Base-by-base conservation (phyloP, 2,797 vertebrate species). In the Simalia tracyae region DNA sequence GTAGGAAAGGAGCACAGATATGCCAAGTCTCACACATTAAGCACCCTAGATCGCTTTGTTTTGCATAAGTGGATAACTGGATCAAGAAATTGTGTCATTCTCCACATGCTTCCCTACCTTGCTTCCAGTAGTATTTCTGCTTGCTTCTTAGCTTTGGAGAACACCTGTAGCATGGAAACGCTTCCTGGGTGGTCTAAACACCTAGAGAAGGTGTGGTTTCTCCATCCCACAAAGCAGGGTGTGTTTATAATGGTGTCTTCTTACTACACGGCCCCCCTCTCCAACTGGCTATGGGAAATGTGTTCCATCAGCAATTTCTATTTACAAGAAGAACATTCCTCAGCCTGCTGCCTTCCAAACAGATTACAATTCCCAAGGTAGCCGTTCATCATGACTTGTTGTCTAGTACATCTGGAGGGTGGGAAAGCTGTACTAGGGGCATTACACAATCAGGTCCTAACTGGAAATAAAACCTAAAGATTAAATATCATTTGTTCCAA, bases 181-280 rank as follows among this genome's bases (percentile, higher is more conserved):
- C 0, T 63, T 17, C 8, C n/a, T 89, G 87, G 87, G 87, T 89
- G 90, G 90, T 87, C 76, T 66, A 89, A 64, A n/a, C 4, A 89
- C 0, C 0, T 5, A 89, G 42, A 26, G 54, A 0, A 0, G 36
- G 46, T 10, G 89, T 63, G 0, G 0, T 46, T 60, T 0, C 26
- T 76, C 57, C 26, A 63, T 86, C 68, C 81, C 61, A 14, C 0
- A 17, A 56, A 54, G 8, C 4, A 63, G 63, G 84, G 90, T 76
- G 42, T 42, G 22, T 36, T 72, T 36, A 54, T 24, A 59, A 76
- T n/a, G 5, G 31, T 24, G 11, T 17, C 57, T 50, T 57, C 26
- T 86, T 56, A 31, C 56, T 76, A 19, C 87, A 54, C 19, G 4
- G 1, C 54, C 54, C 17, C 31, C 50, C 46, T 17, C 57, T 46